Base-by-base conservation (phyloP, 2,888 invertebrate species). In the Cheilosia soror region DNA sequence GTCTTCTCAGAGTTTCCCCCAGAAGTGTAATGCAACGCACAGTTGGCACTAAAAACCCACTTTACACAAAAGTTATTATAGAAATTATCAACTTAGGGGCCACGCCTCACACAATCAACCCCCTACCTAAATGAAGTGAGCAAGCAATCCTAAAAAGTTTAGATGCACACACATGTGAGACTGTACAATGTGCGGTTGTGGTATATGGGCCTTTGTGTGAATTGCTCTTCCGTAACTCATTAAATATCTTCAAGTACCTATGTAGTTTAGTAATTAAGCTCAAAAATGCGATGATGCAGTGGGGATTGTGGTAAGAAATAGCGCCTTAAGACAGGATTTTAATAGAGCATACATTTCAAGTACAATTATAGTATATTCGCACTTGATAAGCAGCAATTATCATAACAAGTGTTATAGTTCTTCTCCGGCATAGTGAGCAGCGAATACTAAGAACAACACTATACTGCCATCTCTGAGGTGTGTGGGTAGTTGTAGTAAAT, bases 301-400 rank as follows among this genome's bases (percentile, higher is more conserved):
- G 13, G 15, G 57, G 33, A 5, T 51, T 27, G 25, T 11, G 53
- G 25, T 65, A 58, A 63, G 57, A 33, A 51, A 69, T 40, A 51
- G 5, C 15, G 71, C 72, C 65, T 27, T 49, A 33, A 82, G 76
- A 73, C 73, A 65, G 31, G 44, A 75, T 63, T 77, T 68, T 4
- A 5, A 60, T 25, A 53, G 15, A 79, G 75, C 71, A 76, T 66
- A 79, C 58, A 69, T 65, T 71, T 44, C 69, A 78, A 51, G 78
- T 55, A 53, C 49, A 68, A 66, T 62, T 62, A 47, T 62, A 75
- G 68, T 69, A 76, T 69, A 80, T 80, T 60, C 81, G 57, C 85
- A 77, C 72, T 81, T 85, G 85, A 85, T 85, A 85, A 85, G 81
- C 62, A 80, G 72, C 85, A 85, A 85, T 85, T 85, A 85, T 81